Percentiles rank a stretch among this genome's conserved stretches.
phyloP scores from a whole-genome alignment of 2,797 vertebrate genomes.

The Anableps anableps region DNA sequence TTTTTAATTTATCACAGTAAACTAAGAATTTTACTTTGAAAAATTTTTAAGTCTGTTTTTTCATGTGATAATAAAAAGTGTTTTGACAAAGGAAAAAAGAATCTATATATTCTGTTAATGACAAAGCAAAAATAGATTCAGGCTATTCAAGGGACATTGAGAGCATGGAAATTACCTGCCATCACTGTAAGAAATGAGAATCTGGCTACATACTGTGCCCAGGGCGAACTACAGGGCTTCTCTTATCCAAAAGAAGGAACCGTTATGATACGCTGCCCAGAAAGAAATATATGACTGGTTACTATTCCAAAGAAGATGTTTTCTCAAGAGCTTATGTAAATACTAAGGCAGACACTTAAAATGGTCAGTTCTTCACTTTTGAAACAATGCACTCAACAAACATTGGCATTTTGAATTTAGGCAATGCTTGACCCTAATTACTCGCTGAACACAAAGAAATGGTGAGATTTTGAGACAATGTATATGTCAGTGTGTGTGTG shows the following conservation, averaged over 20 bases:
- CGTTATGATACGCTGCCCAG: slow-evolving; percentile 23
- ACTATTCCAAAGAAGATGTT: slow-evolving; percentile 10
- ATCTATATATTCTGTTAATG: slow-evolving; percentile 50
- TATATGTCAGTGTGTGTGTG: not conserved
- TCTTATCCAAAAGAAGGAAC: slow-evolving; percentile 26
- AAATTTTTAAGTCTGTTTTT: not conserved
- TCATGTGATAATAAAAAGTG: not conserved
- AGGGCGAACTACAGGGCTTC: slow-evolving; percentile 43
- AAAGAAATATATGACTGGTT: slow-evolving; percentile 27
- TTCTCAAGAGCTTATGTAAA: slow-evolving; percentile 15
- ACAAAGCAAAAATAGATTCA: slow-evolving; percentile 44
- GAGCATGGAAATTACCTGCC: slow-evolving; percentile 72
- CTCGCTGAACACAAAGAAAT: not conserved
- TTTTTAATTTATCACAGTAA: no score
- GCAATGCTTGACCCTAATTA: not conserved
- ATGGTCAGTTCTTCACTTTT: slow-evolving; percentile 9
- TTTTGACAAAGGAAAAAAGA: not conserved
- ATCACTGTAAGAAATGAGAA: slow-evolving; percentile 59
- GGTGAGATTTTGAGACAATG: not conserved
- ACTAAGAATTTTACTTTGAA: not conserved
- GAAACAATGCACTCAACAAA: slow-evolving; percentile 10
- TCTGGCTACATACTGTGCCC: slow-evolving; percentile 37
- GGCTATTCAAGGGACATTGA: slow-evolving; percentile 43
- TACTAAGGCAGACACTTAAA: slow-evolving; percentile 18
- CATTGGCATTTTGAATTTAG: not conserved